Conservation (phyloP, 2,797 vertebrate genomes). For the Vipera ursinii region DNA sequence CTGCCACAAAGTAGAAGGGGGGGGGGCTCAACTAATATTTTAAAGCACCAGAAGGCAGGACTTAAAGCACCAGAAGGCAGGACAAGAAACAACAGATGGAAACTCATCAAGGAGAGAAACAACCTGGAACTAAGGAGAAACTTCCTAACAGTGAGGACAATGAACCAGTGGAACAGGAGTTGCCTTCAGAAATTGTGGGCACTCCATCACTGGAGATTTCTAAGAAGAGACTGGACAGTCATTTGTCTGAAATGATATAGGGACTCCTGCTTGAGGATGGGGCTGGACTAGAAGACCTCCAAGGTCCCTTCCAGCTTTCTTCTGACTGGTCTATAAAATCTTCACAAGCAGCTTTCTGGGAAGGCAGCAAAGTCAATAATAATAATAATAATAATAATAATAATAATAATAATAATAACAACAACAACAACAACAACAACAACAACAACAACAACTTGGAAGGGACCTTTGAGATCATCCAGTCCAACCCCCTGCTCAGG, state of each 20-base stretch:
- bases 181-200: too few species aligned
- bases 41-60: neutral
- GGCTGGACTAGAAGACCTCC: neutral
- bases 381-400: too few species aligned
- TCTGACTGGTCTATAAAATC: neutral
- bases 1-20: neutral
- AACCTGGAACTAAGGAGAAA: neutral
- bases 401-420: too few species aligned
- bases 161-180: neutral
- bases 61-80: too few species aligned
- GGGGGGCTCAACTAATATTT: too few species aligned
- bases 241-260: neutral
- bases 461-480: too few species aligned
- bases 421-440: too few species aligned
- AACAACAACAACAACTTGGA: too few species aligned
- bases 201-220: neutral
- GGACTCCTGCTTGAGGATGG: neutral
- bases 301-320: neutral
- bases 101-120: neutral
- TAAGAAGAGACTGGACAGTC: neutral
- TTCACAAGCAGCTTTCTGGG: neutral
- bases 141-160: neutral
- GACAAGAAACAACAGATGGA: neutral
- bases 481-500: too few species aligned
- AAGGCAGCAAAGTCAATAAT: neutral